Base-by-base conservation (phyloP, 2,113 vertebrate species). In the Osmerus eperlanus region DNA sequence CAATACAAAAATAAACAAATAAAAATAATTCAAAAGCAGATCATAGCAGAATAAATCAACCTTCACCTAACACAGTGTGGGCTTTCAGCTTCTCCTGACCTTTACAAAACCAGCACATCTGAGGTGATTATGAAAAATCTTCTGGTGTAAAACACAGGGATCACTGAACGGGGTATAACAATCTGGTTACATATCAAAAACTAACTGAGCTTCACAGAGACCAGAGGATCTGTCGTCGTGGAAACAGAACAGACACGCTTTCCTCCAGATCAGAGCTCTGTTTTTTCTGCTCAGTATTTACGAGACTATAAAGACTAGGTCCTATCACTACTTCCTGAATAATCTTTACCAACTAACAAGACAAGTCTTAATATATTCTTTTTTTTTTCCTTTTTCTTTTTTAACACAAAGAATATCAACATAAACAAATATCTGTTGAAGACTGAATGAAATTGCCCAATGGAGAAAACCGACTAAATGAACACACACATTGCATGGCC, bases 241-340 rank as follows among this genome's bases (percentile, higher is more conserved):
- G 62, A 79, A 84, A 78, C 41, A 47, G 41, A 7, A 86, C 76
- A 74, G 73, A 79, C 80, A 86, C 78, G 41, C 61, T 81, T 81
- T 76, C 87, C 86, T 86, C 85, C 82, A 89, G 83, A 80, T 82
- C 76, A 78, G 81, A 78, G 73, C n/a, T 84, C 76, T 76, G 63
- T 70, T 83, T 84, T 74, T 79, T 75, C 66, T 78, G 78, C 80
- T 85, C 81, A 79, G 71, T 89, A 90, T 89, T 86, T 87, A 89
- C 88, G 89, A 89, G 90, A 88, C 85, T 84, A 88, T 74, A 83
- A 84, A 85, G 81, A 88, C 87, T 88, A 90, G 83, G 86, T 84
- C 90, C 85, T 83, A 87, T 74, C 28, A 36, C 88, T 92, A 92
- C 87, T 88, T 89, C 77, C 79, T 87, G 83, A 83, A 85, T 85